Base-by-base conservation (phyloP, 2,888 invertebrate species). In the Caenorhabditis wallacei region DNA sequence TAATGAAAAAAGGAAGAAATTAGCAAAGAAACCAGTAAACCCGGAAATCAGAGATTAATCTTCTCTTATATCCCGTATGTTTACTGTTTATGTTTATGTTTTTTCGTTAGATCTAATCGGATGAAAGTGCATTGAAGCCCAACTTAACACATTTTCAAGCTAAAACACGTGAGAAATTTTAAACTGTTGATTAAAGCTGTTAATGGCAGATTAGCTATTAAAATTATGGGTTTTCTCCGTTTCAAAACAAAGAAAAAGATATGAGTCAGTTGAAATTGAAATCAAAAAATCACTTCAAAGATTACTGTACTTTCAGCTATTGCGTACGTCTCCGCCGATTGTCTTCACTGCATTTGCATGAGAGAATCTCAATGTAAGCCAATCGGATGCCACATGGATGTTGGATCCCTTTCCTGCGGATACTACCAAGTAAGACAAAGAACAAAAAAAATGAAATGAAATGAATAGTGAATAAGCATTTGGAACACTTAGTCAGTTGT, bases 401-500 rank as follows among this genome's bases (percentile, higher is more conserved):
- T 89, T 22, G 89, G 89, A 81, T 88, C 88, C 22, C 87, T 90
- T 20, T 88, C 88, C 46, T 90, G 90, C 66, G 90, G 90, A 69
- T 89, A 89, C 80, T 89, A 86, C 75, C 89, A 88, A 71, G 86
- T 84, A 40, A 57, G 84, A 89, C 8, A 24, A 22, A 30, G 20
- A 16, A 13, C n/a, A 48, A n/a, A 40, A 46, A 24, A 18, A 11
- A 11, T 24, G n/a, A 54, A 72, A n/a, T 51, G 10, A n/a, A 51
- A 18, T n/a, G n/a, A n/a, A n/a, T n/a, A n/a, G n/a, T n/a, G n/a
- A n/a, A n/a, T n/a, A n/a, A n/a, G n/a, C n/a, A n/a, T n/a, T n/a
- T n/a, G 24, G 26, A 48, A 46, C 22, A 22, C 40, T 20, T 22
- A 3, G 13, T 59, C 30, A 16, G 35, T 7, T 48, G 24, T 24